Evolutionary conservation across 2,113 vertebrate genomes (phyloP).

Genomic region (Sander vitreus): DNA sequence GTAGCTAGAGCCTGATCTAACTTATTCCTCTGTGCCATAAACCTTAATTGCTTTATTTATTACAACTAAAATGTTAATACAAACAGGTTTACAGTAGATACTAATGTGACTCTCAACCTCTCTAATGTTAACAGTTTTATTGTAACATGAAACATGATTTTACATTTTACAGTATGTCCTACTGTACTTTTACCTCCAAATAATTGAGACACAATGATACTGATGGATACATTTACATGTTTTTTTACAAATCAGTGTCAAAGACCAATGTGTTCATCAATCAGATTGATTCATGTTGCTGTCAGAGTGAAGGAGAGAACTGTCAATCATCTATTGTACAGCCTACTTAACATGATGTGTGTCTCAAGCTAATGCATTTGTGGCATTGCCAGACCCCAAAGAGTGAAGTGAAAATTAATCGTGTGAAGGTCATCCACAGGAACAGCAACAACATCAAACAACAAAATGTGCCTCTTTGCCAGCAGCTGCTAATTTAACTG

Average conservation of each 20-base stretch:
- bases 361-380: not conserved
- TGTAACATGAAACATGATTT: not conserved
- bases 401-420: conserved; percentile 35
- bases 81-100: not conserved
- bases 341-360: not conserved
- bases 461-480: conserved; percentile 17
- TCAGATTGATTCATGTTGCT: conserved; percentile 22
- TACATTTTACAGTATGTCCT: not conserved
- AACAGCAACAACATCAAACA: not conserved
- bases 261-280: not conserved
- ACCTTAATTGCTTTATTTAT: not conserved
- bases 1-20: not conserved
- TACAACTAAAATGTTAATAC: not conserved
- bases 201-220: not conserved
- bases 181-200: not conserved
- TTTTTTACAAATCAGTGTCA: not conserved
- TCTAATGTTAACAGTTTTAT: not conserved
- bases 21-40: not conserved
- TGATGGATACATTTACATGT: not conserved
- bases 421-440: conserved; percentile 25
- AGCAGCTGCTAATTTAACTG: conserved; percentile 50
- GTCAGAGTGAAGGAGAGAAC: not conserved
- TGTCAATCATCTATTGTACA: conserved; percentile 7
- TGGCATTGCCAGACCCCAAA: conserved; percentile 20
- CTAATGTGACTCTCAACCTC: too few species aligned